Base-by-base conservation (phyloP, 2,888 invertebrate genomes). In the Andrena minutula region DNA sequence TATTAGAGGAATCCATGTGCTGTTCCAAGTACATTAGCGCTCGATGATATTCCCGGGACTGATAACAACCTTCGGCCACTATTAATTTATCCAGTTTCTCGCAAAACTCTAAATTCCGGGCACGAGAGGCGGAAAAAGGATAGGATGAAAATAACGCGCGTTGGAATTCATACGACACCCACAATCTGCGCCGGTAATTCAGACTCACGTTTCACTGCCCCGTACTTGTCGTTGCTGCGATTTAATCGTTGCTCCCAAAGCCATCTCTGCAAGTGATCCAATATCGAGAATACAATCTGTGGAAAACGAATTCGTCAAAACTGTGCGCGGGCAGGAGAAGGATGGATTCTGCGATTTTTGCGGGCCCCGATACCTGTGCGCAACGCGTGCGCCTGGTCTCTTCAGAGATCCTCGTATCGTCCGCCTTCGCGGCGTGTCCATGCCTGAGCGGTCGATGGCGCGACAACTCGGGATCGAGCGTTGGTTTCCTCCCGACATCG, bases 191-290 rank as follows among this genome's bases (percentile, higher is more conserved):
- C n/a, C n/a, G n/a, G n/a, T 12, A 23, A 58, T 56, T 51, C 0
- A 35, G 2, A 53, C 77, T 77, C 83, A 92, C 91, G 80, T 83
- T 92, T 82, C 51, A 94, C 85, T 8, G 88, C 83, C 70, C 80
- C 75, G 32, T 90, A 92, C 35, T 90, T 88, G 8, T 73, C 41
- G 75, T 92, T 90, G 12, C 81, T 90, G 12, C 81, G 90, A 5
- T 79, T 77, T 32, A 89, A 83, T 75, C 92, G 88, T 49, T 89
- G 90, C 83, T 94, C 93, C 75, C 96, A 94, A 8, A 96, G 93
- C 97, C 97, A 97, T 82, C 96, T 95, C 89, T 97, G 96, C 72
- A 98, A 92, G 87, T 97, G 97, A 92, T 98, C 97, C 69, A 97
- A 92, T 68, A 97, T 94, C 1, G 96, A 95, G 86, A 97, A 97